These are phyloP conservation scores for Catonia carolina DNA, from an alignment of 2,888 invertebrate species.

Conservation along the genomic window DNA sequence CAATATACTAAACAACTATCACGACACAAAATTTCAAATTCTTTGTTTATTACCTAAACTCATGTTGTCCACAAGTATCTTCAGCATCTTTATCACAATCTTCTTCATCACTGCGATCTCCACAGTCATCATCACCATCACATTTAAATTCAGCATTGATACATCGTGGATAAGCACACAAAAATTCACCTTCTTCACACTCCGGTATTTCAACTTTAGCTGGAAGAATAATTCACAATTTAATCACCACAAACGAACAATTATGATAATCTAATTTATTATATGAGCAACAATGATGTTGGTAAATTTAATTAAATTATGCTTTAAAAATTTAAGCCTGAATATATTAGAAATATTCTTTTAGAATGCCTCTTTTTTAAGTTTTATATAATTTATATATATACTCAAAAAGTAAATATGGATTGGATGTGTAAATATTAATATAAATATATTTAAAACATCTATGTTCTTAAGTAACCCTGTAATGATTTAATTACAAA, in stretches of 20 bases:
- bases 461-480: no score
- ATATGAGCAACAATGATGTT: background rate
- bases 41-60: constrained; percentile 33
- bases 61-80: constrained; percentile 25
- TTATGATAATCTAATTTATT: background rate
- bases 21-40: no score
- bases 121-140: constrained; percentile 81
- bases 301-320: no score
- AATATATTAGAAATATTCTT: no score
- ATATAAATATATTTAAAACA: no score
- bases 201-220: constrained; percentile 37
- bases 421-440: no score
- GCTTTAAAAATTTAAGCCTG: no score
- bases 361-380: no score
- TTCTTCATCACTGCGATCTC: constrained; percentile 81
- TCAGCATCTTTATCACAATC: constrained; percentile 66
- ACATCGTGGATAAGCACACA: constrained; percentile 65
- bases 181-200: constrained; percentile 67
- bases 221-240: constrained; percentile 14
- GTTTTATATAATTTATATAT: no score
- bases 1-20: no score
- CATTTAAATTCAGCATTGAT: constrained; percentile 69
- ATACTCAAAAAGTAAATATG: no score
- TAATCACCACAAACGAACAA: background rate
- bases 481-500: no score